Evolutionary conservation across 2,888 invertebrate genomes (phyloP).

Genomic region (Julus scanicus): DNA sequence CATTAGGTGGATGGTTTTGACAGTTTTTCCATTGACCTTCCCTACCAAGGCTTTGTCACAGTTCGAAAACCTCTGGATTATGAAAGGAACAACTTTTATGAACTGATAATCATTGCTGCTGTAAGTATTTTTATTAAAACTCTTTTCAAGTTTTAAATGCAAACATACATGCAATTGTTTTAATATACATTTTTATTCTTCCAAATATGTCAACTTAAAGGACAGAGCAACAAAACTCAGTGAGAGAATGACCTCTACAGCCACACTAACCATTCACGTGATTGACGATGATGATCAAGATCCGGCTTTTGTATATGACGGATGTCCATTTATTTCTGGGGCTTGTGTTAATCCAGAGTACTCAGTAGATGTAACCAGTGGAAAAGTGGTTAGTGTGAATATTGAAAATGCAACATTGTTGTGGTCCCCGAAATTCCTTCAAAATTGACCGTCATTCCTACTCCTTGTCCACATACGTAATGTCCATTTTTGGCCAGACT

Average conservation of each 20-base stretch:
- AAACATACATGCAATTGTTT: too few species aligned
- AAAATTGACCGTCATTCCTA: too few species aligned
- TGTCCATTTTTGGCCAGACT: too few species aligned
- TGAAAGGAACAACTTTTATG: constrained; percentile 86
- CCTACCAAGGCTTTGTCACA: constrained; percentile 89
- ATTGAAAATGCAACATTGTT: background rate
- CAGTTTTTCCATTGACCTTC: constrained; percentile 84
- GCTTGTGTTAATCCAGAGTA: constrained; percentile 90
- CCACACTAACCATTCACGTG: constrained; percentile 85
- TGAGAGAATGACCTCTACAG: constrained; percentile 82
- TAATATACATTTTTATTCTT: too few species aligned
- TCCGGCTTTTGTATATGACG: constrained; percentile 89
- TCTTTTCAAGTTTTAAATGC: too few species aligned
- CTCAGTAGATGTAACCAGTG: constrained; percentile 76
- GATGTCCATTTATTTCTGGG: constrained; percentile 83
- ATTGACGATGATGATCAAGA: constrained; percentile 91
- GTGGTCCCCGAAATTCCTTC: too few species aligned
- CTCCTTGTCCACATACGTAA: too few species aligned
- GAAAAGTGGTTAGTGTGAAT: constrained; percentile 52
- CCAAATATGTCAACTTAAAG: constrained; percentile 68
- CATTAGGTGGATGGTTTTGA: constrained; percentile 78
- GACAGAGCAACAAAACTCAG: constrained; percentile 84
- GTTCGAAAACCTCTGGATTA: constrained; percentile 87
- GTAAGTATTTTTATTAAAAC: constrained; percentile 76
- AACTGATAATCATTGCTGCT: constrained; percentile 87